phyloP scores from a whole-genome alignment of 2,888 invertebrate genomes.

The Ariolimax columbianus region DNA sequence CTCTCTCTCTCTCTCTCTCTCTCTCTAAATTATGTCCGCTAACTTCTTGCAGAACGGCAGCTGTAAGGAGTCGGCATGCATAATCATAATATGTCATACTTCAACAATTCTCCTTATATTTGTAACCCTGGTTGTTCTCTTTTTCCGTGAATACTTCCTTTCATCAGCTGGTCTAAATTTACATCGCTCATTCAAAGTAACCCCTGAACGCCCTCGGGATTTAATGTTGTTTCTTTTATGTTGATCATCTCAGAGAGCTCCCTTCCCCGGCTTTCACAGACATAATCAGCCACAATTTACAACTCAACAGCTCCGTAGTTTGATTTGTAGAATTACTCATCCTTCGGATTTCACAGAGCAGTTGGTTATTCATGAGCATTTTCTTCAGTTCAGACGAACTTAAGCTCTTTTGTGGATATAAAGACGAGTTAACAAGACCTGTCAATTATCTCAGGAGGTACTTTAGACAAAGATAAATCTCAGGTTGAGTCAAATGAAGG shows the following conservation, averaged over 20 bases:
- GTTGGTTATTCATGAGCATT: neutral
- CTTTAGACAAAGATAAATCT: neutral
- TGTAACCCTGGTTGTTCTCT: no score
- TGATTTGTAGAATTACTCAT: neutral
- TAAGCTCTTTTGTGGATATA: neutral
- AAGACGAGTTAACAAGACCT: neutral
- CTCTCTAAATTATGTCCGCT: no score
- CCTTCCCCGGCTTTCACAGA: neutral
- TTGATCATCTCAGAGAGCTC: neutral
- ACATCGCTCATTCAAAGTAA: neutral
- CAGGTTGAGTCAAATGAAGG: no score
- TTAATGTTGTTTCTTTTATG: neutral
- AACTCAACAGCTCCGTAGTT: neutral
- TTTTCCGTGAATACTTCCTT: neutral
- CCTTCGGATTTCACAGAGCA: neutral
- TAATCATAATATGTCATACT: no score
- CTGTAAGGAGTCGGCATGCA: no score
- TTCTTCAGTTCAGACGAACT: neutral
- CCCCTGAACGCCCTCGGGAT: neutral
- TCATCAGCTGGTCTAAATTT: slow-evolving; percentile 4
- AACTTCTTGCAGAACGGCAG: no score
- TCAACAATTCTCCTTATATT: no score
- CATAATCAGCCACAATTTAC: neutral
- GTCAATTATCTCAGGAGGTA: neutral
- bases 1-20: neutral